Percentiles rank a stretch among this genome's conserved stretches.
Conservation (phyloP, 2,797 vertebrate genomes). For the Nyctibius grandis region DNA sequence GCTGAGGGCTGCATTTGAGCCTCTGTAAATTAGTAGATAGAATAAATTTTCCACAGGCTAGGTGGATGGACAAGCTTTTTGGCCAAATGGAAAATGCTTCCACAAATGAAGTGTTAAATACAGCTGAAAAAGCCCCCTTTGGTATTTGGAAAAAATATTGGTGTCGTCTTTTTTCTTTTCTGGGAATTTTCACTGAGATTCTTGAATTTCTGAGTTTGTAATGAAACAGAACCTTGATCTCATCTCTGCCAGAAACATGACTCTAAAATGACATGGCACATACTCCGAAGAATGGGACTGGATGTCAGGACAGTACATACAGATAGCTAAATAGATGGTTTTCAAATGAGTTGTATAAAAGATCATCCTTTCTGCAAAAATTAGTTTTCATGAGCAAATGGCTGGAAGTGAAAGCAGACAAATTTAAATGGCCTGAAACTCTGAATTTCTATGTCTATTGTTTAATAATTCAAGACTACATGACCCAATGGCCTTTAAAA, state of each 20-base stretch:
- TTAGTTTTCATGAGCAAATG: neutral
- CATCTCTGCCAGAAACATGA: neutral
- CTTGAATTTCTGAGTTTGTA: neutral
- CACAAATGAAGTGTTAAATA: neutral
- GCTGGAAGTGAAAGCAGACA: constrained; percentile 4
- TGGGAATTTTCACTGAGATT: neutral
- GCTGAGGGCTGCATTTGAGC: neutral
- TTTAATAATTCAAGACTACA: neutral
- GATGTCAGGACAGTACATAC: neutral
- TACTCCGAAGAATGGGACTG: neutral
- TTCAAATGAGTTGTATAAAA: neutral
- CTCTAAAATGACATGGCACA: neutral
- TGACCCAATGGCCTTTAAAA: constrained; percentile 15
- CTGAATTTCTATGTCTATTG: neutral
- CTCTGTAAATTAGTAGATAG: neutral
- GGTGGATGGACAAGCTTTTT: neutral
- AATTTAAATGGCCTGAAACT: neutral
- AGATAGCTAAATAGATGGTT: neutral
- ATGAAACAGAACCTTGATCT: neutral
- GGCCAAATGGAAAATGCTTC: neutral
- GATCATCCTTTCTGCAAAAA: neutral
- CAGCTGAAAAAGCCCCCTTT: neutral
- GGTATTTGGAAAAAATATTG: neutral
- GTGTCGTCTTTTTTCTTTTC: rapidly evolving
- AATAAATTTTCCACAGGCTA: neutral